Conservation (phyloP, 2,113 vertebrate genomes). For the Chloropsis hardwickii region DNA sequence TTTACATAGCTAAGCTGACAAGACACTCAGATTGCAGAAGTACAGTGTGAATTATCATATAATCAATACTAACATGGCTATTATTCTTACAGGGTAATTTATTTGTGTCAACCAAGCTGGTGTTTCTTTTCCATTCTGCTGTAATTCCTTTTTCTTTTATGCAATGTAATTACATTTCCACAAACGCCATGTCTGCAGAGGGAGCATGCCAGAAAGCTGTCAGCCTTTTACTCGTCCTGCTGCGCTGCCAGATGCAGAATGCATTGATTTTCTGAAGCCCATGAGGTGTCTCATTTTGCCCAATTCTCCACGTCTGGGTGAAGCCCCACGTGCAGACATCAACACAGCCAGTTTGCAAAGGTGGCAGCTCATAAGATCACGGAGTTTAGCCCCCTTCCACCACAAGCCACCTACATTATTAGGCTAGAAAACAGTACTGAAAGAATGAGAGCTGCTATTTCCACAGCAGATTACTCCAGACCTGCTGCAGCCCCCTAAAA, state of each 20-base stretch:
- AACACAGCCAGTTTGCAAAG: background rate
- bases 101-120: background rate
- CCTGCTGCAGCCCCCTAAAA: conserved; percentile 54
- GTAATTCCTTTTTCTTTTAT: conserved; percentile 55
- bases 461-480: conserved; percentile 42
- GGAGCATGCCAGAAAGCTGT: conserved; percentile 53
- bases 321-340: background rate
- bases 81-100: background rate
- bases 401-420: background rate
- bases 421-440: conserved; percentile 15
- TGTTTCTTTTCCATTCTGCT: background rate
- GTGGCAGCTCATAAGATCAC: conserved; percentile 37
- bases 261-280: conserved; percentile 58
- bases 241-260: conserved; percentile 44
- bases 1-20: background rate
- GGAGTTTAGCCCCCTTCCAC: background rate
- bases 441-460: conserved; percentile 22
- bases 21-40: background rate
- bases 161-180: conserved; percentile 72
- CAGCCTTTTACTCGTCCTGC: conserved; percentile 49
- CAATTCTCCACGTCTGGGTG: background rate
- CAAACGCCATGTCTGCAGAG: conserved; percentile 59
- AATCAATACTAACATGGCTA: background rate
- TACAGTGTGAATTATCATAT: background rate
- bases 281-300: conserved; percentile 57